Conservation (phyloP, 30 jellyfish, hydroid and myxozoan species). For the Pelagia noctiluca region DNA sequence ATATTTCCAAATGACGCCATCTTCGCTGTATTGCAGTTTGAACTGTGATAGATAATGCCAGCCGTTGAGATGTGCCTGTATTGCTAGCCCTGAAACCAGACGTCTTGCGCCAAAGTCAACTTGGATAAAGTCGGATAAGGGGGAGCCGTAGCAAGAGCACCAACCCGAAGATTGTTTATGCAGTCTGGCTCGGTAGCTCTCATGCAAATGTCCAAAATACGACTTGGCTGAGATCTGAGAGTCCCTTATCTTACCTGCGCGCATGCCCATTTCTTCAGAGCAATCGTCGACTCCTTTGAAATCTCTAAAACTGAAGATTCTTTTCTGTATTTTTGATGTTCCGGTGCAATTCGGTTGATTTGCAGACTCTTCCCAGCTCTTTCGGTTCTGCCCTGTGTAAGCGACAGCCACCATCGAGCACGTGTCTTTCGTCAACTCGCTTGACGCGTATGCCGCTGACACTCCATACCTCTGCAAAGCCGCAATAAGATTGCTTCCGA, state of each 20-base stretch:
- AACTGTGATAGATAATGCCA: neutral
- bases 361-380: neutral
- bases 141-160: neutral
- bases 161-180: neutral
- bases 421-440: neutral
- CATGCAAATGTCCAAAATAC: neutral
- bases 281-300: conserved; percentile 2
- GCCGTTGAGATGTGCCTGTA: neutral
- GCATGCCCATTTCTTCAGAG: conserved; percentile 24
- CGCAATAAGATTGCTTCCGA: neutral
- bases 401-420: neutral
- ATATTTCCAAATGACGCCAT: conserved; percentile 12
- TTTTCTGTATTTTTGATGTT: neutral
- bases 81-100: neutral
- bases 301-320: neutral
- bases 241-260: conserved; percentile 14
- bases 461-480: neutral
- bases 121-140: conserved; percentile 10
- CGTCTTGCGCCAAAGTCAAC: conserved; percentile 21
- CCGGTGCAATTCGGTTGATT: neutral
- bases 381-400: neutral
- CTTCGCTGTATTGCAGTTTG: conserved; percentile 12
- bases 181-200: neutral
- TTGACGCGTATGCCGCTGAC: neutral
- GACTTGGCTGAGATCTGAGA: neutral